Evolutionary conservation across 1,140 invertebrate genomes (phyloP).

Genomic region (Maconellicoccus hirsutus): DNA sequence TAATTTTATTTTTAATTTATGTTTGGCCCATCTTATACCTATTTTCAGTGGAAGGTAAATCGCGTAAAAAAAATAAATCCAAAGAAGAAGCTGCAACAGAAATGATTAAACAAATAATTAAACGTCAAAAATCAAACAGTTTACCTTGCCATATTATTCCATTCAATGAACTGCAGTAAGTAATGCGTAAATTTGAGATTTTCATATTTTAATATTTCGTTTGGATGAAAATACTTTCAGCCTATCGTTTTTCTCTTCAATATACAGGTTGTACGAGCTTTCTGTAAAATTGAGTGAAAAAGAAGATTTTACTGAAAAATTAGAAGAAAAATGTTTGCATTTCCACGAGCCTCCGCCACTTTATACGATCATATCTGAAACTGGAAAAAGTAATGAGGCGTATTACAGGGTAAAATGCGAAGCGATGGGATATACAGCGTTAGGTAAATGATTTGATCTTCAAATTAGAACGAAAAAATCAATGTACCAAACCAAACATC

Average conservation of each 20-base stretch:
- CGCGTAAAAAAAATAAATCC: slow-evolving; percentile 25
- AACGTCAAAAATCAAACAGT: slow-evolving; percentile 20
- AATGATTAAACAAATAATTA: slow-evolving; percentile 25
- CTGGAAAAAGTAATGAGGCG: neutral
- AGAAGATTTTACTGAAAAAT: slow-evolving; percentile 12
- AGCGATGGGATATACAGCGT: neutral
- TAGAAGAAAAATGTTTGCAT: slow-evolving; percentile 16
- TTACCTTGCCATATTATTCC: slow-evolving; percentile 18
- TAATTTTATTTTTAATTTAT: no score
- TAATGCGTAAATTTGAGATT: neutral
- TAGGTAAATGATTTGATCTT: neutral
- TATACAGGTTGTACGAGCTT: neutral
- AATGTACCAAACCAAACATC: no score
- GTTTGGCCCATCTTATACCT: no score
- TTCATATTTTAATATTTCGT: no score
- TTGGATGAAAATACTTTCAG: no score
- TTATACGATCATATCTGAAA: neutral
- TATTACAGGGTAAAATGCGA: slow-evolving; percentile 8
- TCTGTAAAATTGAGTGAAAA: neutral
- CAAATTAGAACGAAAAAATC: no score
- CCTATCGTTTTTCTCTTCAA: neutral
- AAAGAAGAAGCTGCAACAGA: slow-evolving; percentile 25
- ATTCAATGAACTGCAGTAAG: slow-evolving; percentile 25
- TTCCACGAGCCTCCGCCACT: neutral
- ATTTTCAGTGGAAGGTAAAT: slow-evolving; percentile 24